A percentile compares a stretch with the other conserved stretches of the same genome.
Conservation (phyloP, 2,113 vertebrate genomes). For the Sturnira hondurensis region DNA sequence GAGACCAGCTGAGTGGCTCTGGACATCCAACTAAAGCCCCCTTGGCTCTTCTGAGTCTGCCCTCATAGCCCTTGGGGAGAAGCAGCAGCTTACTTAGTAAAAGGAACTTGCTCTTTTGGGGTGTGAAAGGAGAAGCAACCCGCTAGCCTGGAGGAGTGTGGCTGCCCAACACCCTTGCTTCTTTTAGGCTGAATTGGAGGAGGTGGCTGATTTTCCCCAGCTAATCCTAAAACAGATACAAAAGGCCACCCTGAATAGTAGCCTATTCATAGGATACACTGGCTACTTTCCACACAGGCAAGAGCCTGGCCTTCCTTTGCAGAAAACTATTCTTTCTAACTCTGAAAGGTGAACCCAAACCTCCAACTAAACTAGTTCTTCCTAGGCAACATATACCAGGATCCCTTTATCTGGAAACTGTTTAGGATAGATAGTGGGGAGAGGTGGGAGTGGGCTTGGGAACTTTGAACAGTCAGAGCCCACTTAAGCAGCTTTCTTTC, state of each 20-base stretch:
- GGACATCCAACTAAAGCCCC: not conserved
- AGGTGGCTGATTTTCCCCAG: not conserved
- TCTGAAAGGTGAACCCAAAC: conserved; percentile 7
- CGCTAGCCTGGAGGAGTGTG: not conserved
- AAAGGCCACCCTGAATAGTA: not conserved
- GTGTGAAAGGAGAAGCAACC: not conserved
- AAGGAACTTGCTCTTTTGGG: not conserved
- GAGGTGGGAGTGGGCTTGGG: conserved; percentile 26
- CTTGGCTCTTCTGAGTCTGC: conserved; percentile 27
- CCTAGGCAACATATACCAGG: not conserved
- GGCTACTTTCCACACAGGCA: not conserved
- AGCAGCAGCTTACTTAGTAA: not conserved
- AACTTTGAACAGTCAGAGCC: conserved; percentile 53
- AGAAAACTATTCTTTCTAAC: conserved; percentile 40
- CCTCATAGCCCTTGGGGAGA: not conserved
- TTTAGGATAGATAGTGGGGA: not conserved
- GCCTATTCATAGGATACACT: not conserved
- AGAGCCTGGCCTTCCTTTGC: not conserved
- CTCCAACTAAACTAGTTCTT: conserved; percentile 49
- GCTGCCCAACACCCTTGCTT: not conserved
- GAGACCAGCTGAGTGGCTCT: not conserved
- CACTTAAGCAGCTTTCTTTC: conserved; percentile 71
- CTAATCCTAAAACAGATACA: not conserved
- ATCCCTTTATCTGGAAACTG: conserved; percentile 41
- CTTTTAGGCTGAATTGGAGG: not conserved